Evolutionary conservation across 2,888 invertebrate genomes (phyloP).

Genomic region (Drosophila affinis): DNA sequence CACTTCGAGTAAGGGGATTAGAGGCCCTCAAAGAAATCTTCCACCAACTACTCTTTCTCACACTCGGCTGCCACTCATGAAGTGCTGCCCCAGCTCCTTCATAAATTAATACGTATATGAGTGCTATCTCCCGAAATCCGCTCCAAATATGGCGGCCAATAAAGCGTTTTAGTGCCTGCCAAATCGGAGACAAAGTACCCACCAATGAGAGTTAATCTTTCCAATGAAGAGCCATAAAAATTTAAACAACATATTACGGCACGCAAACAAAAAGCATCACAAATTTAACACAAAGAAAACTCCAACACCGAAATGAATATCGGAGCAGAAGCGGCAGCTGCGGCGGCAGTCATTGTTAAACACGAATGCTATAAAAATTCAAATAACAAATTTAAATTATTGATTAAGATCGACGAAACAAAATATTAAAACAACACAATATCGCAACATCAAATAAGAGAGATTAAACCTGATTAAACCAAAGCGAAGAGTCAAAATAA

Average conservation of each 20-base stretch:
- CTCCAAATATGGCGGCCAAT: constrained; percentile 47
- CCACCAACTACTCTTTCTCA: constrained; percentile 30
- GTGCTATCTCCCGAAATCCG: not conserved
- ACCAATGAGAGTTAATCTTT: constrained; percentile 55
- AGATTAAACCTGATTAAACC: constrained; percentile 38
- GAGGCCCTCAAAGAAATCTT: not conserved
- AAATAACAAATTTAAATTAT: constrained; percentile 78
- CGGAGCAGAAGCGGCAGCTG: constrained; percentile 17
- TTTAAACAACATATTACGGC: constrained; percentile 62
- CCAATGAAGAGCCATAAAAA: constrained; percentile 52
- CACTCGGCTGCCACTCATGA: constrained; percentile 48
- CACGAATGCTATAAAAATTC: constrained; percentile 68
- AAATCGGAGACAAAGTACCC: constrained; percentile 46
- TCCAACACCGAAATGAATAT: constrained; percentile 31
- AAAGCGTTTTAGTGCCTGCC: constrained; percentile 39
- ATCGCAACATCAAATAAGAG: constrained; percentile 26
- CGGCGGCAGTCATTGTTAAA: constrained; percentile 56
- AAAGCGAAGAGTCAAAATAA: constrained; percentile 56
- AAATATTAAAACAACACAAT: constrained; percentile 60
- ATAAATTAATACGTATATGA: constrained; percentile 44
- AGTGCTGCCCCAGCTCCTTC: constrained; percentile 35
- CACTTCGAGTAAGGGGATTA: constrained; percentile 12
- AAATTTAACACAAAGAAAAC: constrained; percentile 43
- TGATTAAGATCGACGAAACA: constrained; percentile 74
- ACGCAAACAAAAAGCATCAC: constrained; percentile 47